These are phyloP conservation scores for Gambelia wislizenii DNA, from an alignment of 2,797 vertebrate species.

Conservation along the genomic window DNA sequence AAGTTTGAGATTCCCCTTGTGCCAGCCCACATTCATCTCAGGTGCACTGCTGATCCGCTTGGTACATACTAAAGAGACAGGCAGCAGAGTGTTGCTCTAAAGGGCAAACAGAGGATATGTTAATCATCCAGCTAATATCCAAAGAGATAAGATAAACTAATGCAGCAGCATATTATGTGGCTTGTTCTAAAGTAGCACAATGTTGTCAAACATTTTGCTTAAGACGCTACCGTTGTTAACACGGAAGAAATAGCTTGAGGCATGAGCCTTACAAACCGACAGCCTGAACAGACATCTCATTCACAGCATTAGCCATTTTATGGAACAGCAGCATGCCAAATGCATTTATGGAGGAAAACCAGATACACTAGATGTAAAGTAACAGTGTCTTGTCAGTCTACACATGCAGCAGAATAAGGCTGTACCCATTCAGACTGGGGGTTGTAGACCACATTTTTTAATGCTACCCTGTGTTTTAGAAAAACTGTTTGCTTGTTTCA, in stretches of 20 bases:
- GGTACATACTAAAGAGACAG: neutral
- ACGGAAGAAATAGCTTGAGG: conserved; percentile 10
- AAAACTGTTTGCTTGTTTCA: neutral
- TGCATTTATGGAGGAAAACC: neutral
- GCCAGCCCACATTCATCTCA: neutral
- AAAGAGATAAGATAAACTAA: conserved; percentile 58
- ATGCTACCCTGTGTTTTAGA: neutral
- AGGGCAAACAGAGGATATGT: conserved; percentile 44
- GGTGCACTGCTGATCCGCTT: neutral
- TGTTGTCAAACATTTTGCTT: neutral
- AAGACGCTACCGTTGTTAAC: neutral
- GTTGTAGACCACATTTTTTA: neutral
- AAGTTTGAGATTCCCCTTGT: neutral
- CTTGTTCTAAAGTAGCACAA: neutral
- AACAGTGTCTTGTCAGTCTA: neutral
- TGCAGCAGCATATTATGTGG: conserved; percentile 24
- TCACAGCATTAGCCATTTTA: neutral
- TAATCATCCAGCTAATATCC: conserved; percentile 52
- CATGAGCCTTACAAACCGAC: conserved; percentile 3
- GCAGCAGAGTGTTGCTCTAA: conserved; percentile 34
- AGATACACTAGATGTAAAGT: neutral
- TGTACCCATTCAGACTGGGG: neutral
- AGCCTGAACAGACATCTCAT: neutral
- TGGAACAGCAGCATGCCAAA: neutral
- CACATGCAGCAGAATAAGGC: neutral